Percentiles rank a stretch among this genome's conserved stretches.
Evolutionary conservation across 92 coral and sea anemone species (phyloP).

Genomic region (Isaurus tuberculatus): DNA sequence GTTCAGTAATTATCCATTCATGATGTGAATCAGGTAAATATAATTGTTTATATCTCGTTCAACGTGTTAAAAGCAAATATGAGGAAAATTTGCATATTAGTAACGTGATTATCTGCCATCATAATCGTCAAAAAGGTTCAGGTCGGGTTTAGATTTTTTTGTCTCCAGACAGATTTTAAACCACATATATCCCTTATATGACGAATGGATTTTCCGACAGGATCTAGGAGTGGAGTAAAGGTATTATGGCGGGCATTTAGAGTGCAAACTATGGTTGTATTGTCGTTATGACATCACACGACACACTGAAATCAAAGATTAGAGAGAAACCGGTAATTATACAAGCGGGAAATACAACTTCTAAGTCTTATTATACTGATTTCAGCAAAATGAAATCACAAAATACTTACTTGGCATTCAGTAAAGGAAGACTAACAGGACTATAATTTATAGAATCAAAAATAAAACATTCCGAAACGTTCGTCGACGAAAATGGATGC

Average conservation of each 20-base stretch:
- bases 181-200: slow-evolving; percentile 20
- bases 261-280: slow-evolving; percentile 5
- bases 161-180: not conserved
- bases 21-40: not conserved
- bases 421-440: not conserved
- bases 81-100: slow-evolving; percentile 3
- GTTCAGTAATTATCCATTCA: slow-evolving; percentile 6
- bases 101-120: slow-evolving; percentile 16
- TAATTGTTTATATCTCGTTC: not conserved
- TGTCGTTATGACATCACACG: slow-evolving; percentile 41
- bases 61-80: not conserved
- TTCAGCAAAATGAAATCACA: not conserved
- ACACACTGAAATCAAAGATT: not conserved
- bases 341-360: not conserved
- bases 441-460: not conserved
- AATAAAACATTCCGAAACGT: not conserved
- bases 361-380: not conserved
- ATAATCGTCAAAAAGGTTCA: not conserved
- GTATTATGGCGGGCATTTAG: not conserved
- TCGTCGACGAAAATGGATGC: not conserved
- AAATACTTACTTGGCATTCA: not conserved
- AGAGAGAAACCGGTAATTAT: slow-evolving; percentile 5
- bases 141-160: not conserved
- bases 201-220: slow-evolving; percentile 6
- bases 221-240: slow-evolving; percentile 25